phyloP scores from a whole-genome alignment of 2,888 invertebrate species.

The Drosophila rellima region DNA sequence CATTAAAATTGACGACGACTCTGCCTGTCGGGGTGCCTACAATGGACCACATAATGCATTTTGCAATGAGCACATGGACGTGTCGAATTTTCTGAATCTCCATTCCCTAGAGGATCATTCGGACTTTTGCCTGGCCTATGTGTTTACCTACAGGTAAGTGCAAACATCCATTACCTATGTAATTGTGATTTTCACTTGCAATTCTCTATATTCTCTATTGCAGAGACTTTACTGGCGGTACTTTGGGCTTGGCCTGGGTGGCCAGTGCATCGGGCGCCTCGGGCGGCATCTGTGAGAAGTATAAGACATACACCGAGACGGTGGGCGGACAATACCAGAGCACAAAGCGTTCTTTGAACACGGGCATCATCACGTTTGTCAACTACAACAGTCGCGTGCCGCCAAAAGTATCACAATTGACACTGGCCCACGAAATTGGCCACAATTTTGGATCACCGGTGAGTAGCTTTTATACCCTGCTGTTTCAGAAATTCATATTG shows the following conservation, averaged over 20 bases:
- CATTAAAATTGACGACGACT: conserved; percentile 95
- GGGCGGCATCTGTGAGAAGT: conserved; percentile 99
- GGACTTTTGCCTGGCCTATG: conserved; percentile 99
- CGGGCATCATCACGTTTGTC: conserved; percentile 99
- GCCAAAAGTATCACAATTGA: conserved; percentile 98
- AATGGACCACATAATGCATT: conserved; percentile 93
- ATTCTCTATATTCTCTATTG: not conserved
- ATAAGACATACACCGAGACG: conserved; percentile 98
- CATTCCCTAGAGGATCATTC: conserved; percentile 99
- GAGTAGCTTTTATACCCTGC: no score
- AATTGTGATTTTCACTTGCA: not conserved
- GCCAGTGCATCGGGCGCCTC: conserved; percentile 98
- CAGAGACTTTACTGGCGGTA: conserved; percentile 98
- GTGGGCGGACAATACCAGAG: conserved; percentile 97
- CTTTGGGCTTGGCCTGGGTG: conserved; percentile 99
- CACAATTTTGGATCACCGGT: conserved; percentile 99
- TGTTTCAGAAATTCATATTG: no score
- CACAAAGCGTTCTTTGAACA: conserved; percentile 97
- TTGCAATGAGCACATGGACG: conserved; percentile 98
- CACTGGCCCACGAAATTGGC: conserved; percentile 99
- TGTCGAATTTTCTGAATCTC: conserved; percentile 98
- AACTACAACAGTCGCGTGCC: conserved; percentile 99
- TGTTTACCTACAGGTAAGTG: conserved; percentile 93
- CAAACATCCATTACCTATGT: not conserved
- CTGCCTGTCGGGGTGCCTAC: conserved; percentile 89